Evolutionary conservation across 2,113 vertebrate genomes (phyloP), one percentile per base, ranked within the genome.

Genomic region (Erythrocercus mccallii): DNA sequence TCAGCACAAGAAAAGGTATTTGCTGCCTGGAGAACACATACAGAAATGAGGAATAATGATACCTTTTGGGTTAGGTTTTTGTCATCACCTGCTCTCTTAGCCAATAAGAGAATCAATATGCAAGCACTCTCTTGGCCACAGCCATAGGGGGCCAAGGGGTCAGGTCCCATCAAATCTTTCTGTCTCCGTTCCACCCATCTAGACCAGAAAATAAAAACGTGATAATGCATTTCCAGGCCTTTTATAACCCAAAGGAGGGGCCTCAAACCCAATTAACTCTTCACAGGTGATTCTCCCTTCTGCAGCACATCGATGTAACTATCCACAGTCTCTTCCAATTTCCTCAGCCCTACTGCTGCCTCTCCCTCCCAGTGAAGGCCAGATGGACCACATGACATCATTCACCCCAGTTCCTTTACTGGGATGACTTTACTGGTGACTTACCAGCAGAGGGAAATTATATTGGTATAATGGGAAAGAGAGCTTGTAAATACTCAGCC

Each of bases 211-310:
- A 9, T 4, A 9, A 66, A 81, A 1, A 19, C 0, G 0, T 4
- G 0, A 0, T 0, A 35, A 13, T 0, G 0, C 0, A 0, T 70
- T 81, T 61, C 23, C 28, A 94, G n/a, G 15, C 47, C 23, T 86
- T 82, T 88, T 51, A n/a, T 51, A 64, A 4, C 15, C 27, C 13
- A 51, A 56, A 95, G 22, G 8, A 54, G 5, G 16, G 13, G 45
- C 16, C 13, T 38, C 10, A 38, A 30, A 37, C 18, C 57, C 50
- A 61, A 2, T 24, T 62, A 65, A 35, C 42, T 79, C 31, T 58
- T 83, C 62, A 53, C 35, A 78, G 19, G 17, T 54, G 20, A 80
- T 45, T 57, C 31, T 92, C 20, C n/a, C 1, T 61, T 60, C 54
- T 65, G 11, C 24, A 51, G 12, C 11, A 8, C 27, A 19, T 1